These are phyloP conservation scores for Lottia gigantea DNA, from an alignment of 2,888 invertebrate species.

Conservation along the genomic window DNA sequence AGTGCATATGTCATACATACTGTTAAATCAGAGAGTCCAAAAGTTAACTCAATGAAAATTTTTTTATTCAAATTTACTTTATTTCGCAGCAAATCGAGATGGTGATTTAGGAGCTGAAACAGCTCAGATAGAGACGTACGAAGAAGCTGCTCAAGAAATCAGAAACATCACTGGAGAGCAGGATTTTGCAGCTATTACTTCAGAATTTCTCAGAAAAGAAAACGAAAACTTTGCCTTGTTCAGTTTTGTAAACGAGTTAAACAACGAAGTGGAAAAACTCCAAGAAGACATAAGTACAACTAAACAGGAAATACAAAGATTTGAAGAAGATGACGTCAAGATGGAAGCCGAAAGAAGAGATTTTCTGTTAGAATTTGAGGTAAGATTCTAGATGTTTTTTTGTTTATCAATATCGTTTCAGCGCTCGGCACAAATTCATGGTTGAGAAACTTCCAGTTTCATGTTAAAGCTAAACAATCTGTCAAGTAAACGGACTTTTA, in stretches of 20 bases:
- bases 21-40: no score
- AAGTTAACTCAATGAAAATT: no score
- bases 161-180: slow-evolving; percentile 70
- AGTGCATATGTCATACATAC: no score
- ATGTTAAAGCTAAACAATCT: no score
- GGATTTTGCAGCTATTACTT: slow-evolving; percentile 72
- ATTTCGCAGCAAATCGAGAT: slow-evolving; percentile 69
- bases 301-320: slow-evolving; percentile 62
- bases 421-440: no score
- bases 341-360: slow-evolving; percentile 38
- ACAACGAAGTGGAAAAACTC: slow-evolving; percentile 69
- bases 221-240: slow-evolving; percentile 91
- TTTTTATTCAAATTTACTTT: no score
- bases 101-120: slow-evolving; percentile 75
- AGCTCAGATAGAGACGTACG: slow-evolving; percentile 77
- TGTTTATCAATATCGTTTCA: no score
- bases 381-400: slow-evolving; percentile 15
- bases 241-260: slow-evolving; percentile 85
- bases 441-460: no score
- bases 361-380: slow-evolving; percentile 48
- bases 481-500: no score
- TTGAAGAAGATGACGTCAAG: slow-evolving; percentile 46
- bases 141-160: slow-evolving; percentile 80
- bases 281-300: slow-evolving; percentile 69
- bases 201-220: slow-evolving; percentile 82